Percentiles rank a stretch among this genome's conserved stretches.
These are phyloP conservation scores for Hirundichthys speculiger DNA, from an alignment of 2,113 vertebrate species.

Conservation along the genomic window DNA sequence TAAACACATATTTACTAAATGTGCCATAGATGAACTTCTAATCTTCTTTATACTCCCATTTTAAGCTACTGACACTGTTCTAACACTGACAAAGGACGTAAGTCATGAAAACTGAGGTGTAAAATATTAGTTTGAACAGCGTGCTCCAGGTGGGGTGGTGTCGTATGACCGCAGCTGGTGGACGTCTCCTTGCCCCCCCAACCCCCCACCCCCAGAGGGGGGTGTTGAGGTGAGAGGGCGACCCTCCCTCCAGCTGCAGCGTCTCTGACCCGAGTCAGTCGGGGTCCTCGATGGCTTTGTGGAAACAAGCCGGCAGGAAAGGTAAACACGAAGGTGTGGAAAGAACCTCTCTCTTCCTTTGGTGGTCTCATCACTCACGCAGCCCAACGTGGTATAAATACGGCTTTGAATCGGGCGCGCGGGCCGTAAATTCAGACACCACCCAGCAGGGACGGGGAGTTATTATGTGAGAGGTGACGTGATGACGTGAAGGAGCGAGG, in stretches of 20 bases:
- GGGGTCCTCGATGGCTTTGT: slow-evolving; percentile 30
- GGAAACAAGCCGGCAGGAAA: slow-evolving; percentile 71
- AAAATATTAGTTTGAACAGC: too few relatives aligned
- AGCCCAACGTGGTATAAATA: background rate
- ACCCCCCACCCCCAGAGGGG: slow-evolving; percentile 3
- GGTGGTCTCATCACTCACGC: slow-evolving; percentile 56
- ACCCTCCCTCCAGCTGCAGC: slow-evolving; percentile 51
- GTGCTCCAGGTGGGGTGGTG: background rate
- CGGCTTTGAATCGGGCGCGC: slow-evolving; percentile 39
- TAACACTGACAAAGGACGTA: too few relatives aligned
- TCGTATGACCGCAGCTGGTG: slow-evolving; percentile 60
- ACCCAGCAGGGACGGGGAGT: slow-evolving; percentile 5
- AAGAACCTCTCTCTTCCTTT: slow-evolving; percentile 56
- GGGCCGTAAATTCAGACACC: slow-evolving; percentile 28
- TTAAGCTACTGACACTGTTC: too few relatives aligned
- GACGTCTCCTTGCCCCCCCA: slow-evolving; percentile 24
- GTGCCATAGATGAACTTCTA: too few relatives aligned
- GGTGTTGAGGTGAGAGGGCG: slow-evolving; percentile 60
- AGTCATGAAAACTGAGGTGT: too few relatives aligned
- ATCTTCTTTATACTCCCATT: too few relatives aligned
- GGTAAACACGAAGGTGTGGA: slow-evolving; percentile 74
- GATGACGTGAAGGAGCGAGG: background rate
- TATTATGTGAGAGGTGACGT: slow-evolving; percentile 30
- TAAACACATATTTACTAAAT: too few relatives aligned
- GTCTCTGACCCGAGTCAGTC: slow-evolving; percentile 47